These are phyloP conservation scores for Antechinus flavipes DNA, from an alignment of 2,113 vertebrate genomes.

Conservation along the genomic window DNA sequence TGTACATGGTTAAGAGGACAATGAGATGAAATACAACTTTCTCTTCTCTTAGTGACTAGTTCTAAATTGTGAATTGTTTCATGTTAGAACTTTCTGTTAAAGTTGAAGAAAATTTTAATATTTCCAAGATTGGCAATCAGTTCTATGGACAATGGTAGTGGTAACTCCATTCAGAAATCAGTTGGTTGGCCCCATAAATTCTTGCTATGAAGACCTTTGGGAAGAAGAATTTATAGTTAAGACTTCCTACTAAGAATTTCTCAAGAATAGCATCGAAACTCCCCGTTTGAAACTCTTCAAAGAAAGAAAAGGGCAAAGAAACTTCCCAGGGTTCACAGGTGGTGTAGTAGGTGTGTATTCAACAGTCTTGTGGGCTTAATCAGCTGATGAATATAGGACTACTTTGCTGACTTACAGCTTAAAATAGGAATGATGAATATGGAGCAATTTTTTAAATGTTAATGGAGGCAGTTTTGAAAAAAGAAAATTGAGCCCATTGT, in stretches of 20 bases:
- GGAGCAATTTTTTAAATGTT: conserved; percentile 75
- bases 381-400: conserved; percentile 58
- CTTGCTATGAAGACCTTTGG: fast-evolving
- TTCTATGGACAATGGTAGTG: conserved; percentile 39
- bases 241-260: neutral
- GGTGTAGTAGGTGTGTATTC: conserved; percentile 18
- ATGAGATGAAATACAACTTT: neutral
- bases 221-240: neutral
- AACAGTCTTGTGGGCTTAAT: conserved; percentile 39
- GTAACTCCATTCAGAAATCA: neutral
- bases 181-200: neutral
- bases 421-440: conserved; percentile 79
- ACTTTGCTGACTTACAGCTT: conserved; percentile 32
- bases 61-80: neutral
- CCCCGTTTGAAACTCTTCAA: neutral
- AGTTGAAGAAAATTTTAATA: neutral
- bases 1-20: neutral
- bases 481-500: conserved; percentile 75
- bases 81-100: neutral
- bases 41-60: neutral
- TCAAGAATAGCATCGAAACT: neutral
- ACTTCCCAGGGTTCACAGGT: neutral
- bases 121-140: conserved; percentile 29
- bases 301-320: fast-evolving
- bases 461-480: conserved; percentile 62